phyloP scores from a whole-genome alignment of 2,888 invertebrate species.

The Hecatera dysodea region DNA sequence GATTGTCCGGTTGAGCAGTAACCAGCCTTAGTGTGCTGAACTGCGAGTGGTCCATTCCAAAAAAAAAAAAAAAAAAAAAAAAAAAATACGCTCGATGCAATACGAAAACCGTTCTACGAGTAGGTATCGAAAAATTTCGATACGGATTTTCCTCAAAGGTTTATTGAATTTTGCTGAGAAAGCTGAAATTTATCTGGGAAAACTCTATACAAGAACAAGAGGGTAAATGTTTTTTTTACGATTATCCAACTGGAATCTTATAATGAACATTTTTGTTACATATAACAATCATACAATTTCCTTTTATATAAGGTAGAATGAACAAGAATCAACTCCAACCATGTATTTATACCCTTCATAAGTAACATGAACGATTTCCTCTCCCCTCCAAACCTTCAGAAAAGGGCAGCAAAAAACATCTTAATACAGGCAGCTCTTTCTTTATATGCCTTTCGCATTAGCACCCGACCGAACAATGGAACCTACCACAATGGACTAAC shows the following conservation, averaged over 20 bases:
- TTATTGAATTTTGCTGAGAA: not conserved
- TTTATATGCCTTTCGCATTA: constrained; percentile 64
- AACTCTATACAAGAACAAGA: no score
- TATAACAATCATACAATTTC: not conserved
- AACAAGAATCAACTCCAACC: not conserved
- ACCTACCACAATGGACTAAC: constrained; percentile 68
- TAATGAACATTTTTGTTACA: not conserved
- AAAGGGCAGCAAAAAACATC: constrained; percentile 37
- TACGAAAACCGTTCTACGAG: no score
- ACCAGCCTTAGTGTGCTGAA: no score
- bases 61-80: no score
- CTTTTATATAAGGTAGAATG: not conserved
- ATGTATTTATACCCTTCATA: not conserved
- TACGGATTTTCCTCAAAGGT: no score
- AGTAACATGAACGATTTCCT: not conserved
- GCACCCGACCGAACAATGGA: constrained; percentile 69
- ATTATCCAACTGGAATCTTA: not conserved
- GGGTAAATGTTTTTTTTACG: no score
- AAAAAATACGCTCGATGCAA: no score
- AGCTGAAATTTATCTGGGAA: no score
- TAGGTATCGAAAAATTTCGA: no score
- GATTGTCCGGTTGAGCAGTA: no score
- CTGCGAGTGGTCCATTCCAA: no score
- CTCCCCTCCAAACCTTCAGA: not conserved
- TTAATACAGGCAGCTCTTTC: constrained; percentile 47